Conservation (phyloP, 2,113 vertebrate species). For the Strigops habroptila region DNA sequence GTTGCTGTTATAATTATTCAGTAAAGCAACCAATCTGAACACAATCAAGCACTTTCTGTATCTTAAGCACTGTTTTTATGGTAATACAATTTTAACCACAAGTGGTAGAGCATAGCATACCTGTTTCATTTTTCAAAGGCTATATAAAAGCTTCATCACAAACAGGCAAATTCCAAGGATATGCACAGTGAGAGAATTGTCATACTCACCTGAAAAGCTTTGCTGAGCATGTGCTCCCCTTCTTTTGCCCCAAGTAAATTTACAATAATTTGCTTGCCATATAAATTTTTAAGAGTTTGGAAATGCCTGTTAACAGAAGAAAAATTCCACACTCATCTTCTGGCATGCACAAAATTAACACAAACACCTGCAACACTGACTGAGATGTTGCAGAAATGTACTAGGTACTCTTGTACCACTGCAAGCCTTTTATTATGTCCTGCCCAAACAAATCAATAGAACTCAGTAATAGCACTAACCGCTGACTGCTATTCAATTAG, state of each 20-base stretch:
- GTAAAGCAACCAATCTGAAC: neutral
- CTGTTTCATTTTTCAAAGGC: neutral
- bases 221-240: slow-evolving; percentile 98
- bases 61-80: neutral
- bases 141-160: neutral
- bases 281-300: slow-evolving; percentile 87
- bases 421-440: neutral
- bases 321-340: neutral
- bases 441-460: neutral
- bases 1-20: neutral
- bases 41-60: neutral
- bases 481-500: neutral
- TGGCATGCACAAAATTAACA: neutral
- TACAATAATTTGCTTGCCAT: slow-evolving; percentile 94
- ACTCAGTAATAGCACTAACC: neutral
- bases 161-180: neutral
- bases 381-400: neutral
- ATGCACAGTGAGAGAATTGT: neutral
- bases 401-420: neutral
- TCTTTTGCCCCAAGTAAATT: slow-evolving; percentile 97
- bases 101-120: neutral
- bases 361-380: neutral
- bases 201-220: slow-evolving; percentile 90
- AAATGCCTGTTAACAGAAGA: slow-evolving; percentile 85
- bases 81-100: neutral